Base-by-base conservation (phyloP, 2,797 vertebrate species). In the Thamnophis elegans region DNA sequence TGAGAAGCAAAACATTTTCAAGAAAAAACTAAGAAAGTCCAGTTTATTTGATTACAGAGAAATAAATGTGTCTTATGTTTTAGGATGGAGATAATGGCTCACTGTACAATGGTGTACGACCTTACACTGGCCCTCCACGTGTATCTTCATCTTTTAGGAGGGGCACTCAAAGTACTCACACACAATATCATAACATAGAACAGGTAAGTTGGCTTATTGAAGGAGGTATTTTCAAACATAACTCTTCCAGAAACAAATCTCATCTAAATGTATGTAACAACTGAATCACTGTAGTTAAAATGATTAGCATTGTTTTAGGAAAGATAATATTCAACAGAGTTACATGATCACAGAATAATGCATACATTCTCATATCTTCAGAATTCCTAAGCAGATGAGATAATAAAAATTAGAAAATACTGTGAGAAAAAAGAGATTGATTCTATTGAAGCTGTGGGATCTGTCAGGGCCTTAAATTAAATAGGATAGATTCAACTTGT, bases 61-160 rank as follows among this genome's bases (percentile, higher is more conserved):
- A 88, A 0, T 28, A 73, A 4, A 88, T 93, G 7, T 89, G 0
- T 22, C 56, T 92, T 93, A 95, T 93, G 89, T 94, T 95, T 96
- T 95, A 97, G 97, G 96, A 96, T 94, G 95, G 89, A 32, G 93
- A 97, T 93, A 95, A 87, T 58, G 94, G 93, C 36, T 2, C 90
- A 42, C 95, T 87, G 0, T 92, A 90, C 92, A 95, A 88, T 93
- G 91, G 82, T 95, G 91, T 13, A 0, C 93, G 93, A 90, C 90
- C 60, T 97, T 28, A 54, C 53, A 92, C 94, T 28, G 95, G 92
- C 32, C 56, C 90, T 51, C 94, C 93, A n/a, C 92, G 94, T 94
- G 95, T 95, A 89, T 94, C 95, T 92, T 96, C 95, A 78, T 60
- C 93, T 93, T 32, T 96, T 91, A 94, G 92, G 7, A 95, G 96